These are phyloP conservation scores for Mirza zaza DNA, from an alignment of 2,113 vertebrate species.

Conservation along the genomic window DNA sequence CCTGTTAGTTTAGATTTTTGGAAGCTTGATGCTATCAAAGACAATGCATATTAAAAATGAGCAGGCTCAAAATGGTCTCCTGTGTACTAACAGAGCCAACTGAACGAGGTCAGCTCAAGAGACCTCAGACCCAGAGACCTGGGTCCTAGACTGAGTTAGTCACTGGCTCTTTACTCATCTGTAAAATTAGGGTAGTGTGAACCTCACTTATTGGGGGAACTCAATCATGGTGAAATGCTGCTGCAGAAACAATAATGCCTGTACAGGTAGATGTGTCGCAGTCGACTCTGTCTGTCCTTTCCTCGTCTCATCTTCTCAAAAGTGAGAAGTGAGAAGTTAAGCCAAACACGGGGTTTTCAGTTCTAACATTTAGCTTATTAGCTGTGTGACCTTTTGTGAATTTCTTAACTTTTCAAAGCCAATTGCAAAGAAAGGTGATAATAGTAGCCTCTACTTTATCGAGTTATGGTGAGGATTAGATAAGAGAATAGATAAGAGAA, in stretches of 20 bases:
- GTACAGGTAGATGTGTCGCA: not conserved
- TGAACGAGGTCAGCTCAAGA: not conserved
- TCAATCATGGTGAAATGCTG: not conserved
- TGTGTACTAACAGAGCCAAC: not conserved
- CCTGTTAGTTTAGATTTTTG: slow-evolving; percentile 26
- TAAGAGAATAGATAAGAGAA: too few species aligned
- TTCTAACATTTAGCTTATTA: not conserved
- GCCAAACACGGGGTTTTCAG: not conserved
- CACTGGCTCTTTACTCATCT: not conserved
- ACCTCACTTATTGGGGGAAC: not conserved
- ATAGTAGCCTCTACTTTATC: not conserved
- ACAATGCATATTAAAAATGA: not conserved
- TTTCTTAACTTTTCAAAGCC: slow-evolving; percentile 26
- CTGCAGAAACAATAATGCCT: not conserved
- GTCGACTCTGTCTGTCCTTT: not conserved
- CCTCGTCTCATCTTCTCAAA: not conserved
- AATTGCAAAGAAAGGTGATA: not conserved
- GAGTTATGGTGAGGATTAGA: not conserved
- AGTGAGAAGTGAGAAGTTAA: not conserved
- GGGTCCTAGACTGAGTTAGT: not conserved
- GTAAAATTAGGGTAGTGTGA: not conserved
- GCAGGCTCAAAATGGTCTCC: not conserved
- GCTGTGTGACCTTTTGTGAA: not conserved
- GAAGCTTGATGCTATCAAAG: not conserved
- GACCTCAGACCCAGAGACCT: not conserved